Base-by-base conservation (phyloP, 2,888 invertebrate species). In the Smittia sp. region DNA sequence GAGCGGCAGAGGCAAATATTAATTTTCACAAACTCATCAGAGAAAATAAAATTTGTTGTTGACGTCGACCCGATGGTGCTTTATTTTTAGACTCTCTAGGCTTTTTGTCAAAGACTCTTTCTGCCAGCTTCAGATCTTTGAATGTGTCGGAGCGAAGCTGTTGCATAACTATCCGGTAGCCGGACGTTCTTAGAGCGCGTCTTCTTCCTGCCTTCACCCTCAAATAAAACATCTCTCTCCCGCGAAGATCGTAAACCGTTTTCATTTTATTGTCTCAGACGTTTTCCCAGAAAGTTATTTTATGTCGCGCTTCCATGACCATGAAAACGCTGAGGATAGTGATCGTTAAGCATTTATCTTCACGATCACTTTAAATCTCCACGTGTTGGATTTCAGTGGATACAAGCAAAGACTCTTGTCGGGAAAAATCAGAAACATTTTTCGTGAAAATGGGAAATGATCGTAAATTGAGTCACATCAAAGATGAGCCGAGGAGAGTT, bases 11-110 rank as follows among this genome's bases (percentile, higher is more conserved):
- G 1, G 20, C n/a, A 58, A 58, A 58, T 58, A 58, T 58, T 58
- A 58, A 58, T 58, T 58, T 58, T 58, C 22, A 18, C 58, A 22
- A 18, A 20, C 58, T 20, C 18, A 58, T 58, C 2, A 4, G 46
- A 67, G 22, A 67, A 41, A 41, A 41, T 32, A 67, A 67, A 46
- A 67, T 25, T 67, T 67, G 67, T 66, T 66, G 66, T 46, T 46
- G 67, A 46, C 67, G 67, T 67, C 67, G 39, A 66, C 18, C 46
- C 46, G 46, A 46, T 46, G 46, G 11, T 15, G 41, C 18, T 67
- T n/a, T 67, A 67, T 67, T 67, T 67, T 67, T 67, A 67, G 67
- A 41, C 15, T 1, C 25, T 67, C 67, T 66, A 66, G 66, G 66
- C 66, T 66, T 32, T 67, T 67, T 67, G 67, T 41, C 67, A 67